phyloP scores from a whole-genome alignment of 2,797 vertebrate genomes.

The Okamejei kenojei region DNA sequence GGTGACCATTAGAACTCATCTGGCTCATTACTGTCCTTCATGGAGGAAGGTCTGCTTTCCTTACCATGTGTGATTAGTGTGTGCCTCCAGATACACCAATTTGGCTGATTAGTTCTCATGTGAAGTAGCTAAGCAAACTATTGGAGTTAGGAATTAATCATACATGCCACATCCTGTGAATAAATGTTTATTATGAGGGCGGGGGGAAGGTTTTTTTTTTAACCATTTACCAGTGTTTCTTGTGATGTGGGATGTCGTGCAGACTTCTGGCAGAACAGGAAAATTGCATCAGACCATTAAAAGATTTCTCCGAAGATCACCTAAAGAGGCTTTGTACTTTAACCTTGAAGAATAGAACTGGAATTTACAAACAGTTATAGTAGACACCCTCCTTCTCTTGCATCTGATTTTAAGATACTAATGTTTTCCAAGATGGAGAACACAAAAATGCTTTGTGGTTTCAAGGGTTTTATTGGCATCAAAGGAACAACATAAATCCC shows the following conservation, averaged over 20 bases:
- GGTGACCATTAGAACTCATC: no score
- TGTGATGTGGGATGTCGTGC: neutral
- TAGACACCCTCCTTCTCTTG: constrained; percentile 49
- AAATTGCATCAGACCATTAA: neutral
- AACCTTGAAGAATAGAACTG: neutral
- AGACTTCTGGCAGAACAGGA: neutral
- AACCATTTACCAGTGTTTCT: neutral
- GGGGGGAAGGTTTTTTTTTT: no score
- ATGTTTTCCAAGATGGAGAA: constrained; percentile 61
- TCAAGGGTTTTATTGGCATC: constrained; percentile 11
- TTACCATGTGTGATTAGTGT: no score
- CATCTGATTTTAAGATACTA: constrained; percentile 58
- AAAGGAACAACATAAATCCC: neutral
- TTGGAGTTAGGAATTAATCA: no score
- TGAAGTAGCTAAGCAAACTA: no score
- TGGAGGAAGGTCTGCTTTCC: no score
- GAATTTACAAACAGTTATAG: constrained; percentile 48
- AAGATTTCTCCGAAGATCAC: neutral
- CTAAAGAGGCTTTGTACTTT: neutral
- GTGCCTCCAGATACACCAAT: no score
- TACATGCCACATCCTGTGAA: no score
- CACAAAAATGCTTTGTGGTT: constrained; percentile 52
- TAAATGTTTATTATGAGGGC: no score
- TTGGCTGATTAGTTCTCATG: no score
- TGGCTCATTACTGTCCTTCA: no score